Conservation (phyloP, 2,797 vertebrate species). For the Onychomys torridus region DNA sequence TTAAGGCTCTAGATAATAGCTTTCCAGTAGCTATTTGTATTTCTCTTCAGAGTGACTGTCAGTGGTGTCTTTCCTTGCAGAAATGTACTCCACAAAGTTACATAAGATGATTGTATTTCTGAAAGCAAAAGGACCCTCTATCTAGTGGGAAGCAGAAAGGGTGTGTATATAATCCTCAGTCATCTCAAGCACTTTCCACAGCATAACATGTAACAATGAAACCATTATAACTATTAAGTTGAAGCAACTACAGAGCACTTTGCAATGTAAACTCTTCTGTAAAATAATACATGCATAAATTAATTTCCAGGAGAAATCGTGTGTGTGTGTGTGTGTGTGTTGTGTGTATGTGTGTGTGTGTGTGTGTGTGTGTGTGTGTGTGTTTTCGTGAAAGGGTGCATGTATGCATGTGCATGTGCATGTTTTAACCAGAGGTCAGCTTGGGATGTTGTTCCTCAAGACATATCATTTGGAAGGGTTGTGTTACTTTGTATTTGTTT, state of each 20-base stretch:
- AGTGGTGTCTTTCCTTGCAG: constrained; percentile 71
- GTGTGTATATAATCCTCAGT: constrained; percentile 13
- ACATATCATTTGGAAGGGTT: not conserved
- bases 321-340: not conserved
- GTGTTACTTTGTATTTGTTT: not conserved
- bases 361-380: not conserved
- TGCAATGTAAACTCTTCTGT: constrained; percentile 49
- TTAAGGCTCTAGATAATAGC: constrained; percentile 76
- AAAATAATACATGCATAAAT: constrained; percentile 56
- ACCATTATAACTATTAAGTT: constrained; percentile 45
- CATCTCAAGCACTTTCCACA: constrained; percentile 1
- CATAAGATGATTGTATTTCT: constrained; percentile 68
- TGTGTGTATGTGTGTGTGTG: not conserved
- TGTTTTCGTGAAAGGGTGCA: no score
- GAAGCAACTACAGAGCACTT: constrained; percentile 25
- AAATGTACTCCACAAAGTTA: constrained; percentile 62
- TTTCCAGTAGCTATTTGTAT: constrained; percentile 72
- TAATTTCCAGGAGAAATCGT: constrained; percentile 6
- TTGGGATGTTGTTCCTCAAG: not conserved
- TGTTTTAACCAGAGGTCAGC: not conserved
- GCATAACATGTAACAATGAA: constrained; percentile 5
- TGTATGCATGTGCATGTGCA: not conserved
- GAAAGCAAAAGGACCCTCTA: constrained; percentile 37
- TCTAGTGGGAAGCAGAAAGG: constrained; percentile 67
- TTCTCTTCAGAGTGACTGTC: constrained; percentile 74